Conservation (phyloP, 2,113 vertebrate species). For the Microcebus tavaratra region DNA sequence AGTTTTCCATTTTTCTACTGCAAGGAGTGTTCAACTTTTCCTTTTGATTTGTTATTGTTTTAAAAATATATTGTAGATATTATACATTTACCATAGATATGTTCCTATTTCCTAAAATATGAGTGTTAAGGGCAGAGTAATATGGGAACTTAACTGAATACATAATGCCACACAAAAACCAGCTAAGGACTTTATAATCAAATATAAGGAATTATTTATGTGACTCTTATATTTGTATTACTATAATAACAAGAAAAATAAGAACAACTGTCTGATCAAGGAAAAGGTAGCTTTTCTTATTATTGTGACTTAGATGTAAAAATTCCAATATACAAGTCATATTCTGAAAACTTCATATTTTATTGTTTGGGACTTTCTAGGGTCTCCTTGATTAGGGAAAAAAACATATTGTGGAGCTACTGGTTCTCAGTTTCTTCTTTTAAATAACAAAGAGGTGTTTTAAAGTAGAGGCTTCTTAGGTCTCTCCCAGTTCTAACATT, state of each 20-base stretch:
- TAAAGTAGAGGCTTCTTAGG: not conserved
- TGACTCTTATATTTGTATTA: not conserved
- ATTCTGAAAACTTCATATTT: conserved; percentile 3
- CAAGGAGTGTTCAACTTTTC: not conserved
- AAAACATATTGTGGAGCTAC: conserved; percentile 21
- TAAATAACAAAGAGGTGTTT: not conserved
- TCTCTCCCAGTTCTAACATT: not conserved
- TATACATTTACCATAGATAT: not conserved
- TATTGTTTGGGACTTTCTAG: conserved; percentile 61
- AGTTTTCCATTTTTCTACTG: not conserved
- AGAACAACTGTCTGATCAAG: not conserved
- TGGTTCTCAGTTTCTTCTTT: not conserved
- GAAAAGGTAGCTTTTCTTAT: conserved; percentile 10
- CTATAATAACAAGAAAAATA: not conserved
- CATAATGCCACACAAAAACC: not conserved
- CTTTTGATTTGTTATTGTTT: not conserved
- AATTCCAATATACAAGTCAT: not conserved
- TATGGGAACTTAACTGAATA: not conserved
- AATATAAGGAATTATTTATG: not conserved
- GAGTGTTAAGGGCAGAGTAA: not conserved
- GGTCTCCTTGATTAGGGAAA: conserved; percentile 61
- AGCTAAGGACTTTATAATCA: not conserved
- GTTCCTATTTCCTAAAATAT: not conserved
- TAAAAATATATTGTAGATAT: not conserved
- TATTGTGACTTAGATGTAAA: not conserved